These are phyloP conservation scores for Osmerus eperlanus DNA, from an alignment of 2,113 vertebrate species.

Conservation along the genomic window DNA sequence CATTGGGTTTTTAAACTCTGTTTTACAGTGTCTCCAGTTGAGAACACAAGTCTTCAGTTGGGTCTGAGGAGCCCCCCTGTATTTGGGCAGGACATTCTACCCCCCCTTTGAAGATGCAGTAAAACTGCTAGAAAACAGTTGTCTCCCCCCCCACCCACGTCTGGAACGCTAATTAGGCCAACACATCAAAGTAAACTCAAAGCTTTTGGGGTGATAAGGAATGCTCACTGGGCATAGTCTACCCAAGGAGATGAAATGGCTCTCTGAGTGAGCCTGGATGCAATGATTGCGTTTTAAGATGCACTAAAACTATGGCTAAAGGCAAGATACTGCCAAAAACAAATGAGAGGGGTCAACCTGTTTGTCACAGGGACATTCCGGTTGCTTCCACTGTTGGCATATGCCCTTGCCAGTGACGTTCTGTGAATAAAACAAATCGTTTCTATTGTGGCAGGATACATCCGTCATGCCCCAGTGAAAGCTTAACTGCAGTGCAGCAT, in stretches of 20 bases:
- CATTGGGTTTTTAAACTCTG: background rate
- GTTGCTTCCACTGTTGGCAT: background rate
- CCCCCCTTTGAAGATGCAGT: constrained; percentile 61
- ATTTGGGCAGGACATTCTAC: constrained; percentile 25
- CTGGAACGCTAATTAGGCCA: constrained; percentile 60
- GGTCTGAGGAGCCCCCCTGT: constrained; percentile 9
- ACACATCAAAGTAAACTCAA: constrained; percentile 47
- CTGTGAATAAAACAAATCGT: too few relatives aligned
- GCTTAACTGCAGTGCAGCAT: background rate
- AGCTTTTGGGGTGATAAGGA: constrained; percentile 23
- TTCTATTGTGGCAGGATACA: background rate
- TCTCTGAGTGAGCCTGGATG: constrained; percentile 8
- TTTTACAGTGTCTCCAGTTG: constrained; percentile 15
- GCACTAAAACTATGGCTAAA: background rate
- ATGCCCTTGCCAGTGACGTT: constrained; percentile 4
- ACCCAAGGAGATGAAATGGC: constrained; percentile 11
- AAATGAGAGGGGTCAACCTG: background rate
- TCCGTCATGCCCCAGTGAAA: background rate
- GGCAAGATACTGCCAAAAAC: background rate
- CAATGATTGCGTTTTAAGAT: background rate
- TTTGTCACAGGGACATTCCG: background rate
- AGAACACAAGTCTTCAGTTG: constrained; percentile 10
- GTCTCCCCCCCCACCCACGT: constrained; percentile 26
- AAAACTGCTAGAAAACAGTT: constrained; percentile 58
- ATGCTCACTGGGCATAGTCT: constrained; percentile 12